Conservation (phyloP, 2,888 invertebrate genomes). For the Drosophila mercatorum region DNA sequence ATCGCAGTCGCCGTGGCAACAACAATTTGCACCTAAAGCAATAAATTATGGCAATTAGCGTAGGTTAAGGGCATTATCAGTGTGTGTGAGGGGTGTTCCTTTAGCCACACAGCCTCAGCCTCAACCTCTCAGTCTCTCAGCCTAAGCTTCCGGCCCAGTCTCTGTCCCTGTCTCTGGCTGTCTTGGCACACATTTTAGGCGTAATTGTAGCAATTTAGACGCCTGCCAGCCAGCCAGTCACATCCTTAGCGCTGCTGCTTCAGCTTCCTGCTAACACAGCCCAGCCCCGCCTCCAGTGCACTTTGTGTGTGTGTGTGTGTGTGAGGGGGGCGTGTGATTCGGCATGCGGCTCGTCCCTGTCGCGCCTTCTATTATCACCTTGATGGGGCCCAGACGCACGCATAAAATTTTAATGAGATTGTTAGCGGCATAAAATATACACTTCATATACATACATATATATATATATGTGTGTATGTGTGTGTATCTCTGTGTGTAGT, state of each 20-base stretch:
- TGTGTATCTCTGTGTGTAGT: background rate
- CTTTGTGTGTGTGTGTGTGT: slow-evolving; percentile 13
- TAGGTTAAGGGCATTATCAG: slow-evolving; percentile 47
- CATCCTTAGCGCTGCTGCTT: slow-evolving; percentile 41
- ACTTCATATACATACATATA: slow-evolving; percentile 32
- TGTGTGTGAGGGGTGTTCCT: slow-evolving; percentile 27
- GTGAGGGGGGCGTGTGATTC: slow-evolving; percentile 33
- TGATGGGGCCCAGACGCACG: slow-evolving; percentile 65
- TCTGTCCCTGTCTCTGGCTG: slow-evolving; percentile 2
- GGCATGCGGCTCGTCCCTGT: slow-evolving; percentile 25
- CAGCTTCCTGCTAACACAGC: slow-evolving; percentile 10
- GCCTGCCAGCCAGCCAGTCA: slow-evolving; percentile 50
- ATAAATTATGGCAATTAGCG: slow-evolving; percentile 78
- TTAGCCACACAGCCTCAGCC: slow-evolving; percentile 16
- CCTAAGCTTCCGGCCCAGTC: background rate
- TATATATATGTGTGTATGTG: background rate
- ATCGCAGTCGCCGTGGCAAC: slow-evolving; percentile 4
- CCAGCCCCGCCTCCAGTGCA: background rate
- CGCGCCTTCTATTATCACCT: slow-evolving; percentile 72
- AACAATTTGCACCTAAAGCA: slow-evolving; percentile 62
- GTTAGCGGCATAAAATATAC: slow-evolving; percentile 78
- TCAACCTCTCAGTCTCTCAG: background rate
- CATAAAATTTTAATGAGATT: slow-evolving; percentile 81
- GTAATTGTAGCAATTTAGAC: slow-evolving; percentile 80
- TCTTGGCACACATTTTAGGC: slow-evolving; percentile 76